Conservation (phyloP, 2,797 vertebrate genomes). For the Poliocrania exsul region DNA sequence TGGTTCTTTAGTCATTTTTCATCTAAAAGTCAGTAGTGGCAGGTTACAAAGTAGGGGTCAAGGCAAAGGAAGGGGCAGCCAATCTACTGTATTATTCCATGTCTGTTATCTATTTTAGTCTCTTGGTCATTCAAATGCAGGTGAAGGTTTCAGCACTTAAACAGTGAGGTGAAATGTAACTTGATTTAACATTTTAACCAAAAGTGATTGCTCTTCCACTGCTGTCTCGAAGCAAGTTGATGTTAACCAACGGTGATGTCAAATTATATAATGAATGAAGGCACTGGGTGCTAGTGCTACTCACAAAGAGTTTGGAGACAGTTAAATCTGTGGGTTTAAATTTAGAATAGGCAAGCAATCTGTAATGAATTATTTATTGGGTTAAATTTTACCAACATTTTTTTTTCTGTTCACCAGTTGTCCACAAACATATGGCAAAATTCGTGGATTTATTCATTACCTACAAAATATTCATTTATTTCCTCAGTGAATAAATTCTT, state of each 20-base stretch:
- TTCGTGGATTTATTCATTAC: conserved; percentile 43
- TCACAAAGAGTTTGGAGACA: not conserved
- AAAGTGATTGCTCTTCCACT: conserved; percentile 26
- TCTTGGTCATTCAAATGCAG: conserved; percentile 7
- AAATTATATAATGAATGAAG: conserved; percentile 47
- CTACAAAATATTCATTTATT: conserved; percentile 61
- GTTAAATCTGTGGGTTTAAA: conserved; percentile 37
- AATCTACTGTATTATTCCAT: conserved; percentile 11
- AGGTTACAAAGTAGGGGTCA: conserved; percentile 25
- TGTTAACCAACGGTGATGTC: conserved; percentile 24
- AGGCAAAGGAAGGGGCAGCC: conserved; percentile 1
- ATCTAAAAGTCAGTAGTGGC: conserved; percentile 12
- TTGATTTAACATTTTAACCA: conserved; percentile 57
- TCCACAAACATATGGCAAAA: conserved; percentile 63
- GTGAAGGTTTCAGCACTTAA: conserved; percentile 11
- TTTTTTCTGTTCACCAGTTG: conserved; percentile 44
- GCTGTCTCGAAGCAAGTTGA: conserved; percentile 3
- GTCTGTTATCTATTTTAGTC: not conserved
- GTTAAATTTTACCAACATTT: conserved; percentile 33
- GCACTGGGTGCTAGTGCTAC: not conserved
- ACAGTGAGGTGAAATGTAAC: conserved; percentile 14
- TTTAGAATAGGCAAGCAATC: conserved; percentile 28
- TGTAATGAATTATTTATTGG: conserved; percentile 54
- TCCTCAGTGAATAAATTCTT: conserved; percentile 59
- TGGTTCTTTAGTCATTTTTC: conserved; percentile 27